phyloP scores from a whole-genome alignment of 2,888 invertebrate species.

The Cordilura impudica region DNA sequence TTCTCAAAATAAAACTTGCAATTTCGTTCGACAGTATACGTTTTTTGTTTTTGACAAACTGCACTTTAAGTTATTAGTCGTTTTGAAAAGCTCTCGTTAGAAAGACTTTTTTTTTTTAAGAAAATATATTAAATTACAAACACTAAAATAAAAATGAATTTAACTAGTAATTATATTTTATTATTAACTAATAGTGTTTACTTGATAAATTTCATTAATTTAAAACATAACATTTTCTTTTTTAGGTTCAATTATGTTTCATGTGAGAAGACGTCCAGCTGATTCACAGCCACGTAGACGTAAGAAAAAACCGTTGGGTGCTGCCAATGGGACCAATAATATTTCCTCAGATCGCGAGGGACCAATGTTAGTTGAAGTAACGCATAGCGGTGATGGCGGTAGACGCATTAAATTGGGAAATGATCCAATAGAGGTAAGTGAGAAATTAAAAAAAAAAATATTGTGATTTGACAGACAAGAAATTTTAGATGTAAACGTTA shows the following conservation, averaged over 20 bases:
- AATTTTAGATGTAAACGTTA: no score
- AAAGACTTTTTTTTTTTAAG: constrained; percentile 28
- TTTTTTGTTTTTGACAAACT: constrained; percentile 18
- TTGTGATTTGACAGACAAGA: background rate
- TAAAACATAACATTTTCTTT: constrained; percentile 4
- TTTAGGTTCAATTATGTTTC: constrained; percentile 97
- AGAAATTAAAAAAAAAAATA: background rate
- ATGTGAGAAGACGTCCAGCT: constrained; percentile 94
- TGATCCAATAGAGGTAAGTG: constrained; percentile 83
- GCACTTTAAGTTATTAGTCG: constrained; percentile 55
- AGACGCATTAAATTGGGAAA: constrained; percentile 82
- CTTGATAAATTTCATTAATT: constrained; percentile 8
- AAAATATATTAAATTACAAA: background rate
- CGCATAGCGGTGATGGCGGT: constrained; percentile 80
- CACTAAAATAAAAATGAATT: constrained; percentile 41
- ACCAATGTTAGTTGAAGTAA: constrained; percentile 82
- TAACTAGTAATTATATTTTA: constrained; percentile 31
- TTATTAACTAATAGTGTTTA: background rate
- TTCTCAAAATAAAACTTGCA: constrained; percentile 13
- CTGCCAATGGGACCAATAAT: constrained; percentile 79
- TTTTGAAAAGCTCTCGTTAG: constrained; percentile 51
- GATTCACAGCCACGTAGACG: constrained; percentile 93
- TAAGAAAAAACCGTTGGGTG: constrained; percentile 86
- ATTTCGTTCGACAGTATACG: constrained; percentile 29
- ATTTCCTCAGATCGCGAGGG: constrained; percentile 83